Evolutionary conservation across 2,888 invertebrate species (phyloP), one percentile per base, ranked within the genome.

Genomic region (Dorcus hopei): DNA sequence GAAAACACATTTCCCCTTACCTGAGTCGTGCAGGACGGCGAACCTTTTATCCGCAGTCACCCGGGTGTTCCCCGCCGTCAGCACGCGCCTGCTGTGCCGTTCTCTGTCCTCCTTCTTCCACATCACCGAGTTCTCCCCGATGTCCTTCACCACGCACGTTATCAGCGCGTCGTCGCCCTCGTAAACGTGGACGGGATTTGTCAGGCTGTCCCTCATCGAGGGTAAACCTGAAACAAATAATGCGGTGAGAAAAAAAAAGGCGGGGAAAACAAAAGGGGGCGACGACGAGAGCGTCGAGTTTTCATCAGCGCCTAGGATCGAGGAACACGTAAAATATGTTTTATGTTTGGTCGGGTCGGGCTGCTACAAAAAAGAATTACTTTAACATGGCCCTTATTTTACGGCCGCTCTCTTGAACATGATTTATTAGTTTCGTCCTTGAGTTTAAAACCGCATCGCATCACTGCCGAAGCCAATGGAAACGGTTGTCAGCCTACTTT

Each of bases 131-230:
- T 87, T 84, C 26, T 87, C 85, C 40, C 86, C 87, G 2, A 85
- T 83, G 38, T 88, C 85, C 38, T 86, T 80, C 38, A 92, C 89
- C 55, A 92, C 90, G 75, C 93, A 93, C 9, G 91, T 92, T 50
- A 93, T 82, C 42, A 91, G 80, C 2, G 91, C 91, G 73, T 91
- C 91, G 68, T 90, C 90, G 9, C 90, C 91, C 70, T 85, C 86
- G 67, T 82, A 81, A 39, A 85, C 85, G 68, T 83, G 82, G 43
- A 83, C 80, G 9, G 83, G 83, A 67, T 80, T 80, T 39, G 80
- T 80, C 54, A 80, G 69, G 65, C 78, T 80, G 71, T 80, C 80
- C 55, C 80, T 74, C 74, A 81, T 80, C 53, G 79, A 80, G 3
- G 81, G 81, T 58, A 79, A 65, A 57, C 77, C 79, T 79, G 74